Evolutionary conservation across 2,797 vertebrate genomes (phyloP), one percentile per base, ranked within the genome.

Genomic region (Girardinus metallicus): DNA sequence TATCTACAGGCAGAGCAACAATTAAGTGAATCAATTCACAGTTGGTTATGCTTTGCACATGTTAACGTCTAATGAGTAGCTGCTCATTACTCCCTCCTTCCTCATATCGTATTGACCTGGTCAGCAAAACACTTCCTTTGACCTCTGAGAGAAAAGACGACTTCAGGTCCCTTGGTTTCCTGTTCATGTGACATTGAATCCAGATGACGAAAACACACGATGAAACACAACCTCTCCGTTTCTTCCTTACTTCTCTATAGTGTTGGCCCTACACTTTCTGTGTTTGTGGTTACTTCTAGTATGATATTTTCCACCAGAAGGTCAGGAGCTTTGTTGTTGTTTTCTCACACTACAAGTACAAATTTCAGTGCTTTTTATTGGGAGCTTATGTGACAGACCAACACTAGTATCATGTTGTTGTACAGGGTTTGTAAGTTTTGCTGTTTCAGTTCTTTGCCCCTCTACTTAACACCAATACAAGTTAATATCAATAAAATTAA

Each of bases 121-220:
- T 91, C 85, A 90, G 88, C 80, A 70, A 75, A 82, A 81, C 70
- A 57, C 55, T 74, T 77, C 2, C n/a, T 5, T 74, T 90, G 90
- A 92, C 88, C 89, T 88, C 80, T 76, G 81, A 76, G 64, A 82
- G 78, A 81, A 66, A 77, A 44, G 57, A 29, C 57, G 75, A 72
- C 75, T 72, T 74, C 6, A 66, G 72, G 44, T 79, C 70, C 39
- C 47, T 60, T 76, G 47, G 80, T 76, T 85, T 73, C 55, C 73
- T 64, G 4, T 73, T 74, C 71, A 5, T 43, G 39, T 68, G 76
- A 81, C 77, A 79, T 80, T n/a, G 79, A 57, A 39, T 71, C 26
- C 68, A 44, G 68, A 29, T 46, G 26, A 44, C 29, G 6, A 68
- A 68, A 68, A 41, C 62, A 64, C 36, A 41, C 41, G 36, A 68